Evolutionary conservation across 2,113 vertebrate genomes (phyloP), one percentile per base, ranked within the genome.

Genomic region (Lepisosteus osseus): DNA sequence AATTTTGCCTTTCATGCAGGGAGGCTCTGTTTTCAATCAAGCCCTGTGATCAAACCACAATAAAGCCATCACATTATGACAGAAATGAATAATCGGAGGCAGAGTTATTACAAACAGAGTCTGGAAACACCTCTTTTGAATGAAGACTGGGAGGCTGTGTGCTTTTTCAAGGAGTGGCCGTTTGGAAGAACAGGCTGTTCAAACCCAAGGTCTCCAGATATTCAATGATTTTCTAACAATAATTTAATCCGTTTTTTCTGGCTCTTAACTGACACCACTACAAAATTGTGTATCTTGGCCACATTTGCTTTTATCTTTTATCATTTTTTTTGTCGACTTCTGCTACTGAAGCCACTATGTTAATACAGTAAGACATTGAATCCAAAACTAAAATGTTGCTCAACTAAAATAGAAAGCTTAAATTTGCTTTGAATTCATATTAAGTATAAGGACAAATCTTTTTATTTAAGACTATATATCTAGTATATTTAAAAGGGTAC

Each of bases 21-120:
- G 73, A 70, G 81, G 87, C 76, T 88, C 89, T 89, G 88, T 87
- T 90, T 90, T 83, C 81, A 87, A 90, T 91, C 88, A 87, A 70
- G 72, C 81, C 68, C 78, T 78, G 69, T 84, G 85, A 88, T 88
- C 81, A 82, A 83, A 88, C 89, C 88, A 88, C 88, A 90, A 86
- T 82, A 87, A 90, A 91, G 87, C 57, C 74, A 45, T 8, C 14
- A 63, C 67, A 72, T 70, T 76, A 80, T 84, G 83, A 83, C 74
- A 69, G 83, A 75, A 82, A 14, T 70, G 79, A 74, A 77, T 72
- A 73, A 81, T 89, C 82, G 78, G 85, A 78, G 54, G 73, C 72
- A 68, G 66, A 59, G 62, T 80, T 4, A 45, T 70, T 65, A 78
- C 80, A 78, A 80, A 82, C 79, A 54, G 67, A 42, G 61, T 7